Evolutionary conservation across 2,888 invertebrate species (phyloP), one percentile per base, ranked within the genome.

Genomic region (Fissipunctia ypsillon): DNA sequence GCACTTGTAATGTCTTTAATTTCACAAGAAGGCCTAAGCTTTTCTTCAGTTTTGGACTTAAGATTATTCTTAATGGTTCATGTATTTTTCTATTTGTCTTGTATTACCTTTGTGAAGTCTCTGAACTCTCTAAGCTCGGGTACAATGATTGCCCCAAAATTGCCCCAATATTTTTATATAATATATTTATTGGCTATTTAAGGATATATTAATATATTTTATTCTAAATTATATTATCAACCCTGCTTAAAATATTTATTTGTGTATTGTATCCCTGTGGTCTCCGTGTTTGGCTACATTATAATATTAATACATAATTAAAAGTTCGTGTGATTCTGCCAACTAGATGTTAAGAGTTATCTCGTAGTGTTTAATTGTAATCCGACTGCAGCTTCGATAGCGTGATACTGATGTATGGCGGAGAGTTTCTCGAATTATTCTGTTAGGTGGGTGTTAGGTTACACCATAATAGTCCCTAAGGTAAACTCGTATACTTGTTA

Each of bases 361-460:
- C 84, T 87, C 76, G 87, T 90, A 90, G 84, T 81, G 87, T 90
- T 80, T 89, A 88, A 87, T 78, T 80, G 79, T 76, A 81, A 87
- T 87, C 88, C 90, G 84, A 89, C 94, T 92, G 93, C 93, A 93
- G 93, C 93, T 92, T 91, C 90, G 90, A 88, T 79, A 76, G 80
- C 61, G 76, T 81, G 70, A n/a, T 52, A 64, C 64, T 52, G 31
- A 69, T 76, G 77, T 68, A 31, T 77, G 83, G 66, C 72, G 74
- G 59, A 73, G 50, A 50, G 57, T 71, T 5, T 69, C 75, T 59
- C 71, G 67, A 73, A 78, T 57, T 63, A 69, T 71, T 82, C 72
- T 74, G 64, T 76, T 35, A 43, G 56, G 22, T 75, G 73, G 60
- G 54, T 72, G 71, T 57, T 81, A 80, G 77, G 73, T 69, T 78